Base-by-base conservation (phyloP, 1,140 invertebrate species). In the Drosophila nannoptera region DNA sequence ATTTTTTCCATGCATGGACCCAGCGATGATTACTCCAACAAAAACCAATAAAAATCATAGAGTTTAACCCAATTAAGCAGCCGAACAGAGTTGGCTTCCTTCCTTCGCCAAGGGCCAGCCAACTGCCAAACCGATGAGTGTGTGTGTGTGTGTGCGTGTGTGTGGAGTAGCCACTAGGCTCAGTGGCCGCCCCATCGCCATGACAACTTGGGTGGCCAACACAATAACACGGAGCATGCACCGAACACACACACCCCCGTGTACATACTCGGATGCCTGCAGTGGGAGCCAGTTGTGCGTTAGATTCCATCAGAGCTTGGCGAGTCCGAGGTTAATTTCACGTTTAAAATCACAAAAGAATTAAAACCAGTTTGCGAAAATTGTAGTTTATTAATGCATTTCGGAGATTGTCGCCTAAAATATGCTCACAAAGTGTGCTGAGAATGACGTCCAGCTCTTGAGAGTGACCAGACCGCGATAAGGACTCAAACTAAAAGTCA, bases 191-290 rank as follows among this genome's bases (percentile, higher is more conserved):
- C 71, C 54, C 35, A 67, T 77, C 11, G 61, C 48, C 71, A 77
- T 86, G 77, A 60, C 81, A 77, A 86, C 81, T 40, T 42, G 35
- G 66, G 33, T 80, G 74, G 82, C 81, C 81, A 86, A 74, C 75
- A 86, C 81, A 86, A 86, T 86, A 75, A 77, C 74, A 86, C 81
- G 64, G 81, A 86, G 81, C 81, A 86, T 86, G 81, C 81, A 86
- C 81, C 81, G 58, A 80, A 61, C 54, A 11, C 58, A 11, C 58
- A 68, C 59, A 63, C 59, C 35, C 55, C 36, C 64, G 63, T 22
- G 42, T 9, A 60, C 35, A 29, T 9, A 7, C 40, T 9, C 12
- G 14, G n/a, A 43, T 58, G 53, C 36, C 62, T 61, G 69, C 49
- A 72, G 35, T 56, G 64, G 49, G 46, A 63, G 78, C 58, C 80